phyloP scores from a whole-genome alignment of 2,888 invertebrate genomes.

The Dryococelus australis region DNA sequence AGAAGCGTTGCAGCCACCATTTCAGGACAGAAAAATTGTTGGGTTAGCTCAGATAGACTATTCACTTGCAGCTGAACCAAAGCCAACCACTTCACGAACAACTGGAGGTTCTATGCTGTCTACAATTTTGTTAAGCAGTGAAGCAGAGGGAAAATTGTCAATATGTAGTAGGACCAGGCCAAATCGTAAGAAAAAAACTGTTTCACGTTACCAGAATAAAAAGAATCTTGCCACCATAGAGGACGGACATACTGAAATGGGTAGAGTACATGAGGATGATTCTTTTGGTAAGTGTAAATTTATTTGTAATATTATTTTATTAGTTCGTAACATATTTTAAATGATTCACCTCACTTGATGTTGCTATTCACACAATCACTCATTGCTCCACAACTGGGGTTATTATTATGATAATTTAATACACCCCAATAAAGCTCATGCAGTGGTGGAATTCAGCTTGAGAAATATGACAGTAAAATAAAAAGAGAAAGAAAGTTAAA shows the following conservation, averaged over 20 bases:
- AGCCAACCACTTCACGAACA: not conserved
- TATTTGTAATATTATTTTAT: not conserved
- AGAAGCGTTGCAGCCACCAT: not conserved
- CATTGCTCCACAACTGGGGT: too few relatives aligned
- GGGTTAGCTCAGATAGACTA: conserved; percentile 16
- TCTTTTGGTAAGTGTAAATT: not conserved
- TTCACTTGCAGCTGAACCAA: not conserved
- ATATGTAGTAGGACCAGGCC: conserved; percentile 1
- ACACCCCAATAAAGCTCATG: too few relatives aligned
- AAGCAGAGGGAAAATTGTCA: not conserved
- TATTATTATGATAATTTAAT: too few relatives aligned
- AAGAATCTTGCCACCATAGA: not conserved
- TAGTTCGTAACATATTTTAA: not conserved
- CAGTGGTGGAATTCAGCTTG: too few relatives aligned
- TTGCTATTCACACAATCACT: too few relatives aligned
- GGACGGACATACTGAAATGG: not conserved
- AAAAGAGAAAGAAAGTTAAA: too few relatives aligned
- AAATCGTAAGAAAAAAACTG: not conserved
- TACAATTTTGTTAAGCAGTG: not conserved
- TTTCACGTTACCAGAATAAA: not conserved
- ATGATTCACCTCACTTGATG: too few relatives aligned
- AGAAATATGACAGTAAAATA: too few relatives aligned
- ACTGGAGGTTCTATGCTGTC: not conserved
- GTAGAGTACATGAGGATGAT: not conserved
- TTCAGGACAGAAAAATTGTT: not conserved